phyloP scores from a whole-genome alignment of 1,140 invertebrate genomes.

The Cardiocondyla obscurior region DNA sequence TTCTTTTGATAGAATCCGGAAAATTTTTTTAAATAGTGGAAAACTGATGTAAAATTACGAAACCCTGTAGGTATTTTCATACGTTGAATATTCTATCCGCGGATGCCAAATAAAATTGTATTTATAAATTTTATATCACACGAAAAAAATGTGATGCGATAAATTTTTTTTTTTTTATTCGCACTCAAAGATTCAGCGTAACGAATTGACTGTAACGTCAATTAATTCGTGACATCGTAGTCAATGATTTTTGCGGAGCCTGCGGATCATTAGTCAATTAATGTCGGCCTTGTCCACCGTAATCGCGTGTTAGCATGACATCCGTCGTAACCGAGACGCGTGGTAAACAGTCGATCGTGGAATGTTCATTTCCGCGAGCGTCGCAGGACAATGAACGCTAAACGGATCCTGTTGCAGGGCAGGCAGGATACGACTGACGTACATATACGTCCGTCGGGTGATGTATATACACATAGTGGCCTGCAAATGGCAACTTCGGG shows the following conservation, averaged over 20 bases:
- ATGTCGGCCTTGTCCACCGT: slow-evolving; percentile 24
- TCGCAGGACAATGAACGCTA: slow-evolving; percentile 57
- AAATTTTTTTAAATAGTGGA: neutral
- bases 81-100: neutral
- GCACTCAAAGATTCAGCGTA: neutral
- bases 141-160: no score
- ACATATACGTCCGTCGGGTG: slow-evolving; percentile 50
- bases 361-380: slow-evolving; percentile 54
- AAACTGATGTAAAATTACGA: neutral
- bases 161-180: neutral
- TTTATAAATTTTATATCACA: neutral
- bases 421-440: slow-evolving; percentile 40
- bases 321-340: slow-evolving; percentile 40
- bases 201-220: neutral
- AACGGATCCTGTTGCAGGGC: slow-evolving; percentile 50
- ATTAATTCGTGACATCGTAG: neutral
- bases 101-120: neutral
- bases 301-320: slow-evolving; percentile 48
- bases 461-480: slow-evolving; percentile 52
- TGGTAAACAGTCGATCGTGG: slow-evolving; percentile 51
- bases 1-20: neutral
- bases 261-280: slow-evolving; percentile 47
- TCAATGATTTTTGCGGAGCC: slow-evolving; percentile 19
- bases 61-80: neutral
- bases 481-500: slow-evolving; percentile 51